Conservation (phyloP, 2,888 invertebrate species). For the Pasiphila rectangulata region DNA sequence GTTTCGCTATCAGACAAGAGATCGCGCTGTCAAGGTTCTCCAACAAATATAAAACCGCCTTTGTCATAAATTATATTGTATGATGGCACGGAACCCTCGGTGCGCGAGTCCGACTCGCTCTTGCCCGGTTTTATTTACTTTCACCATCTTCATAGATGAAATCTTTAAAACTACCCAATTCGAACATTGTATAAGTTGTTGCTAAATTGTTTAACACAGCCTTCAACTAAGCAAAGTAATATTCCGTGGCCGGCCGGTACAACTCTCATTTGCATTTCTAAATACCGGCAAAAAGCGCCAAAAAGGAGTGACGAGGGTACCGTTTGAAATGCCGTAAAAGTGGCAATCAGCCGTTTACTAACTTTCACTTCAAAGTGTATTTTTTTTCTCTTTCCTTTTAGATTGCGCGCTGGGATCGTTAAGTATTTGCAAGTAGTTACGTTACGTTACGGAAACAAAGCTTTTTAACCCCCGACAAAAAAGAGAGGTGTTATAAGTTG, state of each 20-base stretch:
- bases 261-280: constrained; percentile 56
- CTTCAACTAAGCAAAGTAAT: constrained; percentile 28
- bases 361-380: constrained; percentile 63
- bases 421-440: constrained; percentile 47
- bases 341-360: constrained; percentile 67
- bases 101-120: too few relatives aligned
- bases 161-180: neutral
- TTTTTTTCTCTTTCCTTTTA: constrained; percentile 56
- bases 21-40: too few relatives aligned
- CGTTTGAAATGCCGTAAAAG: constrained; percentile 66
- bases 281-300: constrained; percentile 57
- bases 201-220: constrained; percentile 2
- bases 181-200: neutral
- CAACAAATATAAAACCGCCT: too few relatives aligned
- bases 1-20: too few relatives aligned
- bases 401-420: constrained; percentile 43
- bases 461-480: neutral
- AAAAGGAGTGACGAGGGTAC: constrained; percentile 66
- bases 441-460: constrained; percentile 20
- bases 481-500: neutral
- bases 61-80: too few relatives aligned
- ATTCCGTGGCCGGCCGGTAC: constrained; percentile 30
- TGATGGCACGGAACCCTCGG: too few relatives aligned
- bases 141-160: neutral
- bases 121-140: too few relatives aligned